Conservation (phyloP, 2,113 vertebrate species). For the Corythoichthys haematopterus region DNA sequence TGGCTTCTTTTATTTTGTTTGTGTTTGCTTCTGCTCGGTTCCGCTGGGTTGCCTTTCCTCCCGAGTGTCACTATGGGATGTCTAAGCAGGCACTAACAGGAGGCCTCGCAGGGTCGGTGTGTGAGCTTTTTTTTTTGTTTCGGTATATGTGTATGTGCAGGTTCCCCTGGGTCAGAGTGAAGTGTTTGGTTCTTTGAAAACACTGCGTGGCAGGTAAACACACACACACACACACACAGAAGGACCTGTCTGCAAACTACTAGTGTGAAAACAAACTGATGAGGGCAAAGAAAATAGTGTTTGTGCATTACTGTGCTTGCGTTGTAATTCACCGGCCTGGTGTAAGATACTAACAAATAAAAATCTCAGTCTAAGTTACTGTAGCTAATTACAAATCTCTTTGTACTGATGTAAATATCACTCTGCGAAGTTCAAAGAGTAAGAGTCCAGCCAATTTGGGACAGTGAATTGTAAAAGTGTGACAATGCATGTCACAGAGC, state of each 20-base stretch:
- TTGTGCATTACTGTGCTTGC: conserved; percentile 6
- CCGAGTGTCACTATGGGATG: conserved; percentile 54
- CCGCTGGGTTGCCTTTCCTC: conserved; percentile 63
- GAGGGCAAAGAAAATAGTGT: conserved; percentile 13
- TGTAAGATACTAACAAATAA: conserved; percentile 10
- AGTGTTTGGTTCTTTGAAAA: conserved; percentile 24
- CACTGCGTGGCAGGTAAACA: conserved; percentile 53
- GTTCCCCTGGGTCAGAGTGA: conserved; percentile 48
- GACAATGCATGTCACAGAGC: no score
- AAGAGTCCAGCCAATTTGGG: neutral
- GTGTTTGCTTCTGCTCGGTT: conserved; percentile 55
- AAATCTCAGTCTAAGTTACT: neutral
- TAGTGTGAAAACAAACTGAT: conserved; percentile 49
- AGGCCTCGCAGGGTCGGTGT: conserved; percentile 48
- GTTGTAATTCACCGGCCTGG: conserved; percentile 11
- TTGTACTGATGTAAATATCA: neutral
- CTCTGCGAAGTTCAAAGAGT: neutral
- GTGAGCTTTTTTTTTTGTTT: conserved; percentile 18
- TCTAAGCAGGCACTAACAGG: conserved; percentile 53
- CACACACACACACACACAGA: conserved; percentile 32
- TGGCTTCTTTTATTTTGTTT: conserved; percentile 60
- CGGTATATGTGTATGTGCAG: conserved; percentile 1
- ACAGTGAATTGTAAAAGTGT: neutral
- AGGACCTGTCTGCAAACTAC: conserved; percentile 45
- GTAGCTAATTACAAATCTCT: conserved; percentile 42